Evolutionary conservation across 2,113 vertebrate species (phyloP), one percentile per base, ranked within the genome.

Genomic region (Mustelus asterias): DNA sequence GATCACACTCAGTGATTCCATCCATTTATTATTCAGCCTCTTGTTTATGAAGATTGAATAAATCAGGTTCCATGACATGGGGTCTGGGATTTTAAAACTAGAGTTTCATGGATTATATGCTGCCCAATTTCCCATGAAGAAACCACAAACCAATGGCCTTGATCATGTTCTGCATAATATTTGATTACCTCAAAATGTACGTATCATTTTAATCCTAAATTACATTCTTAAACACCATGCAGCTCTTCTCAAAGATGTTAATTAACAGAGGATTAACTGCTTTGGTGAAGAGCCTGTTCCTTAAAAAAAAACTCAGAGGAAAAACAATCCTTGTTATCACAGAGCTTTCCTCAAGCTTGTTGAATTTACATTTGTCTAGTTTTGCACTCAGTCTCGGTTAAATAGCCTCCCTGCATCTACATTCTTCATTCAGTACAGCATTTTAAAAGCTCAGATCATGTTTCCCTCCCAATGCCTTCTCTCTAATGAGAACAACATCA

Each of bases 181-280:
- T 93, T 93, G 89, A 93, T 65, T 93, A 37, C 33, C 89, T 65
- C 89, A 8, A 65, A 18, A 65, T 67, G 88, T 92, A 92, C 16
- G 0, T 92, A n/a, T 92, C 88, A 33, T 58, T 63, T 33, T 92
- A 92, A 92, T 92, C 54, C 88, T n/a, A 92, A 92, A 63, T 92
- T 92, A 92, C 88, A 92, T 60, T 63, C 54, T 33, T 92, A 63
- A 92, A 20, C 33, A n/a, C 29, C 88, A 92, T 92, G 58, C 16
- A 92, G 29, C 58, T 63, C 54, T 92, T 92, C 58, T 63, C 88
- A 6, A 63, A 92, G 33, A 26, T 63, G 26, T 92, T 63, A 92
- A 63, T 92, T 92, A 92, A 63, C 54, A 92, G 11, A 33, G 54
- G 88, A 92, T 92, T 92, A 92, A n/a, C 88, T 92, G 33, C 26